A percentile compares a stretch with the other conserved stretches of the same genome.
phyloP scores from a whole-genome alignment of 2,888 invertebrate species.

The Ophonus ardosiacus region DNA sequence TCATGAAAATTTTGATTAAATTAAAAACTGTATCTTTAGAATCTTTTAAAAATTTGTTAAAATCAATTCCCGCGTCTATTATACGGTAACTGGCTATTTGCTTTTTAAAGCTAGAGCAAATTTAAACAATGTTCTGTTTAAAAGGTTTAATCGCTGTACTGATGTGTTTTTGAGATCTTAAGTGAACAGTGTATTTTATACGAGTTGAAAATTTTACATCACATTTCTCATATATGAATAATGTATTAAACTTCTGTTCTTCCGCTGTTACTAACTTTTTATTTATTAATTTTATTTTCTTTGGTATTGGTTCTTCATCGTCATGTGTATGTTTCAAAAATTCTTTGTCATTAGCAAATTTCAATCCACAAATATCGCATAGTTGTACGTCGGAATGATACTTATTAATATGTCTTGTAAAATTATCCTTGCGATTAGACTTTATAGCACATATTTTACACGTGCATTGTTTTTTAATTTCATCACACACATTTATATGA shows the following conservation, averaged over 20 bases:
- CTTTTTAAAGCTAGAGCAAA: neutral
- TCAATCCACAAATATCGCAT: neutral
- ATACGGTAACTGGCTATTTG: neutral
- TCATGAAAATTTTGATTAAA: neutral
- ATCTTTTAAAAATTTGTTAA: neutral
- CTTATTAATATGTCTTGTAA: neutral
- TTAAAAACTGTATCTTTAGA: neutral
- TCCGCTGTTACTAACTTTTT: neutral
- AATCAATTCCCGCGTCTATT: neutral
- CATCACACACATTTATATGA: conserved; percentile 1
- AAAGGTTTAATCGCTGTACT: neutral
- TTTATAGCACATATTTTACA: neutral
- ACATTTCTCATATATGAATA: neutral
- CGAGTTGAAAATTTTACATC: neutral
- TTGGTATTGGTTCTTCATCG: neutral
- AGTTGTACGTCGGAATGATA: neutral
- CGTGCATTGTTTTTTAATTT: neutral
- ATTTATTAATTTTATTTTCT: neutral
- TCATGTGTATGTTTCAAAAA: neutral
- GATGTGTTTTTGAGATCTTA: neutral
- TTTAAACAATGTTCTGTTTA: neutral
- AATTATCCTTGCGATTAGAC: neutral
- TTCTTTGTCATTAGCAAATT: neutral
- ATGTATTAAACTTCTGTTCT: neutral
- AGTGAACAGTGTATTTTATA: neutral